Percentiles rank a stretch among this genome's conserved stretches.
These are phyloP conservation scores for Eristalis intricaria DNA, from an alignment of 2,888 invertebrate genomes.

Conservation along the genomic window DNA sequence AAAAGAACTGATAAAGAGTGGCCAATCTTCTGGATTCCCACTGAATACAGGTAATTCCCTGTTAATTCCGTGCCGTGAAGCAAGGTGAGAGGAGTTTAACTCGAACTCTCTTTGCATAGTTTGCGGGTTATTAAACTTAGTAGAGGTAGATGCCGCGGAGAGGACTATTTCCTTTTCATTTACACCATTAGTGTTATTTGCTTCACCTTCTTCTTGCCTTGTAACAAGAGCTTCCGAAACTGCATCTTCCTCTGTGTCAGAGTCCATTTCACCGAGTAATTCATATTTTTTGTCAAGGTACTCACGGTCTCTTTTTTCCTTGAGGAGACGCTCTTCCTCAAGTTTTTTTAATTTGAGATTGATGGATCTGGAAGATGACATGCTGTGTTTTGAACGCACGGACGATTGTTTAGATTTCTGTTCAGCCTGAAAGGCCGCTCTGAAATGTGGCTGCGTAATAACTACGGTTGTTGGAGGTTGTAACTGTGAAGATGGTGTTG, in stretches of 20 bases:
- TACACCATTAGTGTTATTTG: no score
- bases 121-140: no score
- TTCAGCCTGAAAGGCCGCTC: neutral
- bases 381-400: neutral
- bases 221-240: constrained; percentile 3
- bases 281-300: no score
- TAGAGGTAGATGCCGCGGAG: no score
- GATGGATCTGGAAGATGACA: constrained; percentile 4
- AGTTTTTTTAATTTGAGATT: constrained; percentile 20
- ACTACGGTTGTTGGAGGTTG: neutral
- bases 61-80: neutral
- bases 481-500: neutral
- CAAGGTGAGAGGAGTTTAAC: neutral
- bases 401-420: neutral
- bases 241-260: no score
- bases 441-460: neutral
- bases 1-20: no score
- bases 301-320: no score
- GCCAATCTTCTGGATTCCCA: constrained; percentile 1
- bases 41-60: constrained; percentile 5
- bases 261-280: no score
- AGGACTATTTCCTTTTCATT: no score
- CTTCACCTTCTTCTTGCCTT: neutral
- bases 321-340: no score
- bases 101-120: neutral